Percentiles rank a stretch among this genome's conserved stretches.
Conservation (phyloP, 1,140 invertebrate species). For the Octopus bimaculoides region DNA sequence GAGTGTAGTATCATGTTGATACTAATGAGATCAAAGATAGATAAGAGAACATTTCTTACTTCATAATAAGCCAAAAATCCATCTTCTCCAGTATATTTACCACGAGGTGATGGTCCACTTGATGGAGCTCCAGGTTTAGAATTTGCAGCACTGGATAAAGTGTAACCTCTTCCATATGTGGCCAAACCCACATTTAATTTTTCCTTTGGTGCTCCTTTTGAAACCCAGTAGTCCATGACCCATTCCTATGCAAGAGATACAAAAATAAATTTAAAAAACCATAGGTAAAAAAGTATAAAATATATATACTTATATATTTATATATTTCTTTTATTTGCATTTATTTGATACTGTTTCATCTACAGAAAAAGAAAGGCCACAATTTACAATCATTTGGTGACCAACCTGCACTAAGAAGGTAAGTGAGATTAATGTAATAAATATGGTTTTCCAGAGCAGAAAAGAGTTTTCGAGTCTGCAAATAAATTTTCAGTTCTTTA, state of each 20-base stretch:
- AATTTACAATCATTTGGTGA: no score
- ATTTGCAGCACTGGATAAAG: conserved; percentile 16
- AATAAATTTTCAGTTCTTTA: no score
- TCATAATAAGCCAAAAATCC: conserved; percentile 36
- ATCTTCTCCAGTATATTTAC: conserved; percentile 61
- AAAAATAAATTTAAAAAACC: background rate
- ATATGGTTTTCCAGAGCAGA: no score
- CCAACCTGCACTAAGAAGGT: no score
- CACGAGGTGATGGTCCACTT: conserved; percentile 47
- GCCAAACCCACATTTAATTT: conserved; percentile 95
- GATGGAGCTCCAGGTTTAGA: conserved; percentile 18
- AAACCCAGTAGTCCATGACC: conserved; percentile 23
- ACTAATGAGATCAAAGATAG: background rate
- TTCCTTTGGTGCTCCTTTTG: conserved; percentile 81
- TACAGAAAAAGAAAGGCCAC: no score
- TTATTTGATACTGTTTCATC: no score
- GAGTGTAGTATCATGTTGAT: no score
- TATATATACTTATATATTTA: no score
- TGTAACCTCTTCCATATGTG: conserved; percentile 28
- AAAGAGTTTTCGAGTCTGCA: no score
- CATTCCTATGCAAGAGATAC: conserved; percentile 20
- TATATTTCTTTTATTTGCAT: no score
- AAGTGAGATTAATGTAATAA: no score
- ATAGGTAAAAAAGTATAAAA: no score
- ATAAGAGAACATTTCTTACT: conserved; percentile 18